Conservation (phyloP, 1,140 invertebrate genomes). For the Notospermus geniculatus region DNA sequence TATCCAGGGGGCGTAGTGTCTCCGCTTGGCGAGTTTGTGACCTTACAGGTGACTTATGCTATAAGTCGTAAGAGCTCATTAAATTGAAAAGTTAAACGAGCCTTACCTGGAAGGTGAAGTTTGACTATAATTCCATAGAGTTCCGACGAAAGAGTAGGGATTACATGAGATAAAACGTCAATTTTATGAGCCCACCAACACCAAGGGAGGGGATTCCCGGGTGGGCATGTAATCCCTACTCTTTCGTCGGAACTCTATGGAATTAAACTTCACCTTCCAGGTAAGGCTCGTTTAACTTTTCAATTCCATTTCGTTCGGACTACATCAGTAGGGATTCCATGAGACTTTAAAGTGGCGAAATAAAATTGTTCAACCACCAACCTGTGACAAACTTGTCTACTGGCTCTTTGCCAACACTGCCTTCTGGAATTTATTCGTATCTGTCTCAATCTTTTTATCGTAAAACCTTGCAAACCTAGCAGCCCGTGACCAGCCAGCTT, state of each 20-base stretch:
- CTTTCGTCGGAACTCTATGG: background rate
- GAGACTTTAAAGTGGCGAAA: background rate
- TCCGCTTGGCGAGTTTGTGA: too few relatives aligned
- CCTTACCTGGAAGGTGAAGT: too few relatives aligned
- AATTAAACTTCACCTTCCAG: too few relatives aligned
- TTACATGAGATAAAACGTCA: background rate
- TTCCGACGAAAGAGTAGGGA: background rate
- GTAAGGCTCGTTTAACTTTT: conserved; percentile 2
- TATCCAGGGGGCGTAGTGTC: too few relatives aligned
- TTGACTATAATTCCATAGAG: background rate
- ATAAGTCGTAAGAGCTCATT: too few relatives aligned
- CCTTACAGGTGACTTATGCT: too few relatives aligned
- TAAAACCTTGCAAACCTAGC: conserved; percentile 18
- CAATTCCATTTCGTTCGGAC: background rate
- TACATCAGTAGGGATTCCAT: too few relatives aligned
- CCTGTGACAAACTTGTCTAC: background rate
- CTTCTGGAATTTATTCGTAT: background rate
- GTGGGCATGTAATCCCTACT: background rate
- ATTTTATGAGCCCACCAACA: background rate
- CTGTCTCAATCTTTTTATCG: conserved; percentile 11
- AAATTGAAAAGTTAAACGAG: conserved; percentile 4
- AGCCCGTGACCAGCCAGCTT: conserved; percentile 13
- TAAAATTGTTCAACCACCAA: background rate
- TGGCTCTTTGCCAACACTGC: background rate
- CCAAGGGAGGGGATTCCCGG: background rate